Evolutionary conservation across 2,113 vertebrate species (phyloP), one percentile per base, ranked within the genome.

Genomic region (Lampris megalopsis): DNA sequence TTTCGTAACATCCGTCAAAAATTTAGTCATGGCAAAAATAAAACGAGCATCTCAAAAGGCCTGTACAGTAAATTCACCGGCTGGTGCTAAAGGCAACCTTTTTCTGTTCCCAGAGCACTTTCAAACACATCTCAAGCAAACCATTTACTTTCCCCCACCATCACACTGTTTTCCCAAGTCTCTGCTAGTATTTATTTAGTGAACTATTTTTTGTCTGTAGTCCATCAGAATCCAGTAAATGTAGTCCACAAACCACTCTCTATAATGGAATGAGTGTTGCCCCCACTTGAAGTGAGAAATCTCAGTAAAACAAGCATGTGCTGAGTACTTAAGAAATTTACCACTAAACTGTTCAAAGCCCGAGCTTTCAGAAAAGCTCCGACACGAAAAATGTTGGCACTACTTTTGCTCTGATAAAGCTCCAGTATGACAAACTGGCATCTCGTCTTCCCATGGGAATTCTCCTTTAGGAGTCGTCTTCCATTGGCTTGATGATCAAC

Each of bases 271-370:
- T 70, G 40, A 40, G 35, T 43, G 38, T 72, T 13, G 63, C 43
- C 9, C 35, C 68, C 60, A 67, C 69, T 56, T 66, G 54, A 65
- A 68, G 37, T 64, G 11, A 58, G 56, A 74, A 43, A 67, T 70
- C 10, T 56, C 53, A 5, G 24, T 68, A 75, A 85, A 81, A 65
- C 53, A 81, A 36, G 61, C 7, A 52, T 67, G 54, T 45, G 54
- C 41, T 5, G 38, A 54, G 57, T 47, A 72, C 68, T 80, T 53
- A 37, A 73, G 40, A 64, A 81, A 60, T 73, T 53, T 69, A 36
- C 65, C 35, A 48, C 60, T 78, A 82, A 80, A 88, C 43, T 63
- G 42, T 73, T 82, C 49, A 80, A 82, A 76, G 68, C 54, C 35
- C 5, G 56, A 65, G 69, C 64, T 71, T 41, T 45, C 50, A 35